Base-by-base conservation (phyloP, 2,888 invertebrate genomes). In the Hirtodrosophila alboralis region DNA sequence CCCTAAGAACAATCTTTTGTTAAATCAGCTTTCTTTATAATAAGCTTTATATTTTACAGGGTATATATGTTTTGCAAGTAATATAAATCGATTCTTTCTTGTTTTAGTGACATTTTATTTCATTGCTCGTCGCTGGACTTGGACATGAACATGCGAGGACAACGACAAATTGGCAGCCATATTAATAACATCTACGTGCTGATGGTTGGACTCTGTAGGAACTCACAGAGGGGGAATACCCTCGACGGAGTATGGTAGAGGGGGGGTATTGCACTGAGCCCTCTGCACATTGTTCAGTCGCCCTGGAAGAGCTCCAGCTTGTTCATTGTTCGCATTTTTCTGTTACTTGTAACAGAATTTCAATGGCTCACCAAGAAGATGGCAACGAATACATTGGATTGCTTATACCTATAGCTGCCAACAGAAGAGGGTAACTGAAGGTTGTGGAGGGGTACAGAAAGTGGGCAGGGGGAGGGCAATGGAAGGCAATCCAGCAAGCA, bases 141-240 rank as follows among this genome's bases (percentile, higher is more conserved):
- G 72, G 40, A 80, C 63, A 28, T 58, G 61, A 51, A 53, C 52
- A 21, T 33, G 34, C 10, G 40, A 65, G 77, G 60, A 60, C 49
- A 71, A 51, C 85, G 80, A 79, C 80, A 80, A 80, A 80, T 80
- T 85, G 80, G 84, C 80, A 85, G 86, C 86, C 86, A 80, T 80
- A 80, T 80, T 80, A 80, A 80, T 85, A 80, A 83, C 80, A 85
- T 70, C 73, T 64, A 66, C 69, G 85, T 72, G 75, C 48, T 38
- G 56, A 49, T 65, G 67, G 58, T 36, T 59, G 30, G 43, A 23
- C 23, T 23, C 27, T 18, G n/a, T 14, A 5, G 4, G 34, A 4
- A 21, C 49, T 23, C 6, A 6, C n/a, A 28, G 1, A 7, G n/a
- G 12, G 14, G 34, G 27, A n/a, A n/a, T n/a, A n/a, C n/a, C n/a